Evolutionary conservation across 2,888 invertebrate genomes (phyloP).

Genomic region (Heteromurus nitidus): DNA sequence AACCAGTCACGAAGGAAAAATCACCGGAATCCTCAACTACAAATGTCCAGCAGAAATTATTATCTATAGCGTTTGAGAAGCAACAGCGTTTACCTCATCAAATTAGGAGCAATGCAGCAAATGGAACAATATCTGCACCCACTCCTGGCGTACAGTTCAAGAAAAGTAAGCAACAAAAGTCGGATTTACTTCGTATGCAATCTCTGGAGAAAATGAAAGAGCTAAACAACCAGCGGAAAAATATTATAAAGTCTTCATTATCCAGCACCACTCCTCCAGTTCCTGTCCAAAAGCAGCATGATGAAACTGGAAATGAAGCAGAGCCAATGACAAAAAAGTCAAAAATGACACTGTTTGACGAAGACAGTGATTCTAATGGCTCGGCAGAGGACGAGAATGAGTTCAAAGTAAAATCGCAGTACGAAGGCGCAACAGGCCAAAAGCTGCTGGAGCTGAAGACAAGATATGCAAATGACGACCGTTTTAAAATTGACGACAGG

Average conservation of each 20-base stretch:
- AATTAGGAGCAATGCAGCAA: background rate
- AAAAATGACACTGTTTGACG: slow-evolving; percentile 63
- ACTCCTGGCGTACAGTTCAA: slow-evolving; percentile 62
- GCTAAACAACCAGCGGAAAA: slow-evolving; percentile 47
- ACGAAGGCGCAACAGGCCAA: slow-evolving; percentile 69
- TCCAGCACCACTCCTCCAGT: slow-evolving; percentile 20
- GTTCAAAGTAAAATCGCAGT: slow-evolving; percentile 69
- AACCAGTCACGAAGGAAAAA: background rate
- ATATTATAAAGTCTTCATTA: slow-evolving; percentile 63
- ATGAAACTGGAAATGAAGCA: slow-evolving; percentile 6
- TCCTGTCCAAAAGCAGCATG: slow-evolving; percentile 24
- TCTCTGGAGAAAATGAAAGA: slow-evolving; percentile 64
- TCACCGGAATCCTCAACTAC: background rate
- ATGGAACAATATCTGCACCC: slow-evolving; percentile 8
- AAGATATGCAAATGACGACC: slow-evolving; percentile 65
- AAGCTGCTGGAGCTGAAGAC: slow-evolving; percentile 69
- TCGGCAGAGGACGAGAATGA: background rate
- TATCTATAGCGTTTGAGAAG: slow-evolving; percentile 18
- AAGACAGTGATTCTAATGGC: slow-evolving; percentile 44
- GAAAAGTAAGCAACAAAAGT: slow-evolving; percentile 67
- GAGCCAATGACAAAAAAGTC: slow-evolving; percentile 6
- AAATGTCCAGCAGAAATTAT: slow-evolving; percentile 24
- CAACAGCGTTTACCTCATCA: background rate
- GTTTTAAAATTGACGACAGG: slow-evolving; percentile 71
- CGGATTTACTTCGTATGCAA: slow-evolving; percentile 67